These are phyloP conservation scores for Otus sunia DNA, from an alignment of 2,113 vertebrate genomes.

Conservation along the genomic window DNA sequence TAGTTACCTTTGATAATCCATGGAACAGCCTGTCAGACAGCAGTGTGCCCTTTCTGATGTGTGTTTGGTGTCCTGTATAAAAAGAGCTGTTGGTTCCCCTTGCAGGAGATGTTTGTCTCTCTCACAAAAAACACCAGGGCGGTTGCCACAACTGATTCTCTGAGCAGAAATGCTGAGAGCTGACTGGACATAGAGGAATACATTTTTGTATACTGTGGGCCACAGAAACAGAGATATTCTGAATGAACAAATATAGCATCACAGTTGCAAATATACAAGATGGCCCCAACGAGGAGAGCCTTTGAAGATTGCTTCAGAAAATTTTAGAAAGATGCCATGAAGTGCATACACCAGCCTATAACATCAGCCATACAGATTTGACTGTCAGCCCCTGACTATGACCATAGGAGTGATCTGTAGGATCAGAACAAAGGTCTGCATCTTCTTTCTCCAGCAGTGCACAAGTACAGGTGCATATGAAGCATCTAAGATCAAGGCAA, in stretches of 20 bases:
- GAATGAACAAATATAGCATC: background rate
- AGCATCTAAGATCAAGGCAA: background rate
- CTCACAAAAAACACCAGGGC: background rate
- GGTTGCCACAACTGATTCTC: background rate
- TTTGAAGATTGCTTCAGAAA: background rate
- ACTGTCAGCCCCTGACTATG: background rate
- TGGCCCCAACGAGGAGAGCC: background rate
- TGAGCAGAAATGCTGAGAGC: background rate
- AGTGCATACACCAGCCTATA: background rate
- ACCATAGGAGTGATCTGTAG: background rate
- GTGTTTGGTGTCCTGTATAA: constrained; percentile 35
- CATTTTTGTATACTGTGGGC: background rate
- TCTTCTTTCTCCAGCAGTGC: background rate
- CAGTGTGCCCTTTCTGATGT: constrained; percentile 38
- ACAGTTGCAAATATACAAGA: background rate
- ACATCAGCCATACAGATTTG: background rate
- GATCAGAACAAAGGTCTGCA: background rate
- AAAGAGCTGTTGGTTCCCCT: constrained; percentile 19
- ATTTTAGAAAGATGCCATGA: background rate
- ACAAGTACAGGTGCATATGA: background rate
- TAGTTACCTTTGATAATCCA: constrained; percentile 52
- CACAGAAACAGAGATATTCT: background rate
- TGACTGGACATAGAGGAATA: background rate
- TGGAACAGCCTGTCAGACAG: constrained; percentile 55
- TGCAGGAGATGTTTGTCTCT: constrained; percentile 23